Evolutionary conservation across 37 sponge, comb jelly and placozoan genomes (phyloP), one percentile per base, ranked within the genome.

Genomic region (Halisarca cf. caerulea): DNA sequence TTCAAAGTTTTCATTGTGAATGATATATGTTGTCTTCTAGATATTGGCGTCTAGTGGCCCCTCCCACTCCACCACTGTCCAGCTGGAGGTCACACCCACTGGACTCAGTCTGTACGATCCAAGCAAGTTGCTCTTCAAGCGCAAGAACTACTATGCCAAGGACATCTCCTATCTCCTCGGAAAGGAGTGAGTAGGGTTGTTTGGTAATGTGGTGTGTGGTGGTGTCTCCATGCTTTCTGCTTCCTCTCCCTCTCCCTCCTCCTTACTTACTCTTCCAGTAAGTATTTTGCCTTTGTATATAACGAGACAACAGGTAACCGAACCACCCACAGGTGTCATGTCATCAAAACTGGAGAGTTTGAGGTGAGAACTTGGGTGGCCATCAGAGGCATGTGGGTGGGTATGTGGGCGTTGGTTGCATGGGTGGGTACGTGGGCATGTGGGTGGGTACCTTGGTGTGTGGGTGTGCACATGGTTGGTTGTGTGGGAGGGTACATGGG

Each of bases 71-170:
- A n/a, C 38, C 25, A 41, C 77, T 11, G 77, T 74, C 38, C 42
- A 74, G n/a, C 44, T 74, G 42, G 77, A 74, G 77, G 77, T 74
- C 38, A 40, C 77, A 23, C 24, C 77, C 3, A n/a, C 42, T 24
- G 42, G 44, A 14, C 45, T 74, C 45, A 74, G 44, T 7, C 77
- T 74, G 42, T 74, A 44, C 25, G 77, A 74, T 37, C 77, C 77
- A 2, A 41, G 77, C 43, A 74, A 74, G 44, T 25, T 74, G 15
- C 24, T 38, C 24, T 74, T 24, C 21, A 74, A 40, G 44, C 20
- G 77, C 2, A 74, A 37, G 25, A 3, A 32, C 11, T 74, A 25
- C 25, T 23, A 20, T 4, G 77, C 77, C 39, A 74, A 40, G 15
- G 20, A n/a, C 42, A 74, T 74, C 17, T n/a, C 42, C 2, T 74